phyloP scores from a whole-genome alignment of 2,888 invertebrate genomes.

The Drosophila suboccidentalis region DNA sequence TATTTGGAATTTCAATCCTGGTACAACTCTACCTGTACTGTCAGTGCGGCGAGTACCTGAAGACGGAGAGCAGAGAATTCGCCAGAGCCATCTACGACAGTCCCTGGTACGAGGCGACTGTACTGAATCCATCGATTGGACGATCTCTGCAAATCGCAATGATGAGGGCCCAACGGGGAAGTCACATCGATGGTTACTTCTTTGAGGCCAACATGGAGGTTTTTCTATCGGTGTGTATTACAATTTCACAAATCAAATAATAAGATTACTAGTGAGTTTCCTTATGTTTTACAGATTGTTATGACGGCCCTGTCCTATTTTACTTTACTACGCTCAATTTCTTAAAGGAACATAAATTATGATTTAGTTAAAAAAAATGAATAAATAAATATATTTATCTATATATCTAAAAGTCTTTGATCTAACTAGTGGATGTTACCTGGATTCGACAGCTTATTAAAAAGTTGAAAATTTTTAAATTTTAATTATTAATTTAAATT shows the following conservation, averaged over 20 bases:
- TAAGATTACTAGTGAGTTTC: neutral
- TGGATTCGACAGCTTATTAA: too few species aligned
- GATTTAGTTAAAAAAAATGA: too few species aligned
- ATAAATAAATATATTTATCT: too few species aligned
- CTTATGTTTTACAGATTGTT: slow-evolving; percentile 40
- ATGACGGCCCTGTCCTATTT: slow-evolving; percentile 62
- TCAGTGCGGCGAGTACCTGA: slow-evolving; percentile 57
- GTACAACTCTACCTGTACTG: slow-evolving; percentile 59
- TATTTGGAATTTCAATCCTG: slow-evolving; percentile 4
- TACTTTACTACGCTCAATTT: slow-evolving; percentile 57
- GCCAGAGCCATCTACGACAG: slow-evolving; percentile 58
- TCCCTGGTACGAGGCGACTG: slow-evolving; percentile 44
- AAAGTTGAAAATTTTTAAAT: too few species aligned
- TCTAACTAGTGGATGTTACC: too few species aligned
- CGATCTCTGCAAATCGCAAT: slow-evolving; percentile 47
- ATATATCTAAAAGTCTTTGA: too few species aligned
- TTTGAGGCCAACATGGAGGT: slow-evolving; percentile 62
- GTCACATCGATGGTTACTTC: slow-evolving; percentile 56
- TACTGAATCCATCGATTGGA: slow-evolving; percentile 5
- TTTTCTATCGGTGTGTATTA: slow-evolving; percentile 51
- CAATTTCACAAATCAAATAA: too few species aligned
- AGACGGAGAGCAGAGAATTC: slow-evolving; percentile 47
- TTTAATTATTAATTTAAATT: too few species aligned
- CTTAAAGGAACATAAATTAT: slow-evolving; percentile 15
- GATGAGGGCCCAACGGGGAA: slow-evolving; percentile 54